Evolutionary conservation across 2,113 vertebrate genomes (phyloP), one percentile per base, ranked within the genome.

Genomic region (Jaculus jaculus): DNA sequence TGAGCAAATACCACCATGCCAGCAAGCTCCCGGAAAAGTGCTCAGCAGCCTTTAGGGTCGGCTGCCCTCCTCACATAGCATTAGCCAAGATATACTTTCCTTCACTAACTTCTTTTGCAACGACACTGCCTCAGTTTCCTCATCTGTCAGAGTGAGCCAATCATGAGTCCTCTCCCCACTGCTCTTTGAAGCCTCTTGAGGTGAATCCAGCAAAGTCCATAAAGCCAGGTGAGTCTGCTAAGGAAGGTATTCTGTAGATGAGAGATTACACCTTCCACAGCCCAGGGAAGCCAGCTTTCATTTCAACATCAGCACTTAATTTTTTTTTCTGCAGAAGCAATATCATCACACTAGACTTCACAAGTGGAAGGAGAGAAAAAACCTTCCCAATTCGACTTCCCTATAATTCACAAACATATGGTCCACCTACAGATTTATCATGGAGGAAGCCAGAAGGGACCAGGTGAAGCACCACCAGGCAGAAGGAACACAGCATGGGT

Each of bases 241-340:
- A 42, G 23, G 58, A 82, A 8, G 24, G 54, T 34, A 60, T 82
- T 92, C 63, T 83, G 74, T 42, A 61, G 74, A 94, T 74, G 81
- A 10, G 73, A 94, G 85, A 61, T 47, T 81, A 85, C 81, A 75
- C 69, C 51, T 23, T 54, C 83, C 37, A 60, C 32, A 16, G 68
- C 51, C 18, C 15, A 11, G 24, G 83, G 47, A 51, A 54, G 58
- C 68, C 39, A 58, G 80, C n/a, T 86, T 85, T 42, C 89, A 61
- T 90, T 92, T 87, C 93, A 63, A 39, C 71, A 68, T 92, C 80
- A 69, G 71, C 30, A 1, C 47, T 81, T 30, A 83, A 82, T 85
- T n/a, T 88, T 96, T 88, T 92, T 89, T 92, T 51, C 94, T 80
- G 37, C 66, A 94, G 86, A 92, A 95, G 86, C 91, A 95, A 80